Conservation (phyloP, 2,888 invertebrate species). For the Parapristionchus giblindavisi region DNA sequence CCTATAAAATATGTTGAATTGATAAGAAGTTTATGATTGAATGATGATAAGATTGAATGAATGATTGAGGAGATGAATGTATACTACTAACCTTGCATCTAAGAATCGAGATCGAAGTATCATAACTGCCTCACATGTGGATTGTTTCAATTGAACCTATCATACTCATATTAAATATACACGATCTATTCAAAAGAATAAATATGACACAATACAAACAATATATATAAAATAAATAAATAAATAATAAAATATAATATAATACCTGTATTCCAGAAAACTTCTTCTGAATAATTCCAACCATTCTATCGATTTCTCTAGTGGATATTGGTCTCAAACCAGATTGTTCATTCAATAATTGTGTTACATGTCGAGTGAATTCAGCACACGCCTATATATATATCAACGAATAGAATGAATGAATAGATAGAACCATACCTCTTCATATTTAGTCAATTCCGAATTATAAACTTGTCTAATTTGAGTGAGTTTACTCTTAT, state of each 20-base stretch:
- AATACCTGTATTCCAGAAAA: slow-evolving; percentile 73
- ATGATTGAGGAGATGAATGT: neutral
- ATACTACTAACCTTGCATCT: slow-evolving; percentile 61
- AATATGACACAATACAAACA: neutral
- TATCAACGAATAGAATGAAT: neutral
- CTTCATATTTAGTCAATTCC: slow-evolving; percentile 98
- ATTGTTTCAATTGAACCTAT: slow-evolving; percentile 89
- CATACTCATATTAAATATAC: neutral
- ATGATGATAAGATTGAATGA: neutral
- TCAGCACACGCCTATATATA: slow-evolving; percentile 89
- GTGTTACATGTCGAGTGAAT: slow-evolving; percentile 99
- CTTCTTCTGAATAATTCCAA: slow-evolving; percentile 97
- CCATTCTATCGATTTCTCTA: slow-evolving; percentile 95
- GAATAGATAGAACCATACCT: slow-evolving; percentile 75
- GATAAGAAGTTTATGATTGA: neutral
- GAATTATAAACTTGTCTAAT: slow-evolving; percentile 98
- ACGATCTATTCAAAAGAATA: neutral
- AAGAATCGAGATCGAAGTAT: slow-evolving; percentile 82
- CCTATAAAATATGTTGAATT: slow-evolving; percentile 67
- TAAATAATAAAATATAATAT: neutral
- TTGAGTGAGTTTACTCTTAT: slow-evolving; percentile 96
- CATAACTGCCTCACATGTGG: slow-evolving; percentile 99
- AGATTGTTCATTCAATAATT: slow-evolving; percentile 75
- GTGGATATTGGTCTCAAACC: slow-evolving; percentile 72
- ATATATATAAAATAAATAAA: neutral